Conservation (phyloP, 2,113 vertebrate species). For the Vulpes ferrilata region DNA sequence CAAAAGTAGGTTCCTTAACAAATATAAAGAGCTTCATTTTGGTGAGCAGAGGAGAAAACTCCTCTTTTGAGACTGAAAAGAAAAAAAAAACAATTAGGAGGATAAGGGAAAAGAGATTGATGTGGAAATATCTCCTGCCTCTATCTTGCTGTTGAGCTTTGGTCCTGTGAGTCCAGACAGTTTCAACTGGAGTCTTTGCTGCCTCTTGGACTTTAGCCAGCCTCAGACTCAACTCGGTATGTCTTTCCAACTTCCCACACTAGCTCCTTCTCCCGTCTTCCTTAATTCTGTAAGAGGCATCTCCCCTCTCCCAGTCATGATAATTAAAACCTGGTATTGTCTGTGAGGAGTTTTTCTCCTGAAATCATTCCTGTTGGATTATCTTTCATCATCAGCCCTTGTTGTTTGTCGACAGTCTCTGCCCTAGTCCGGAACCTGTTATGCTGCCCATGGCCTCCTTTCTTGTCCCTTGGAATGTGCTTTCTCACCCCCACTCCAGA, state of each 20-base stretch:
- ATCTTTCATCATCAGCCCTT: not conserved
- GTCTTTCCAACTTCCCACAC: constrained; percentile 22
- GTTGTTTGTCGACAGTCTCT: not conserved
- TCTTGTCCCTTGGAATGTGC: not conserved
- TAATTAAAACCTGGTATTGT: constrained; percentile 5
- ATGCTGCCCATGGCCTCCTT: not conserved
- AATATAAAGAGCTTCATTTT: constrained; percentile 26
- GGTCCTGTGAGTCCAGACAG: not conserved
- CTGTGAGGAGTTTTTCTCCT: constrained; percentile 23
- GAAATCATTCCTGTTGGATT: not conserved
- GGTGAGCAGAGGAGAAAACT: not conserved
- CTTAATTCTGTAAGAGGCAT: constrained; percentile 6
- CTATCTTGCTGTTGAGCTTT: not conserved
- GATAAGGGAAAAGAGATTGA: not conserved
- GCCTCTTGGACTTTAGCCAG: constrained; percentile 23
- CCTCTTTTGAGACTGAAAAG: constrained; percentile 34
- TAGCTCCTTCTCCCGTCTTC: constrained; percentile 29
- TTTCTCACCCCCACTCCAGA: not conserved
- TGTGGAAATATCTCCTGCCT: not conserved
- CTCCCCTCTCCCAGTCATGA: not conserved
- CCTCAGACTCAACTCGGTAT: not conserved
- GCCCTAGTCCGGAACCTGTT: not conserved
- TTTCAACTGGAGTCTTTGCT: constrained; percentile 33
- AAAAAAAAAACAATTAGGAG: not conserved
- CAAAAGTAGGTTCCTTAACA: not conserved